phyloP scores from a whole-genome alignment of 2,113 vertebrate species.

The Tragelaphus imberbis region DNA sequence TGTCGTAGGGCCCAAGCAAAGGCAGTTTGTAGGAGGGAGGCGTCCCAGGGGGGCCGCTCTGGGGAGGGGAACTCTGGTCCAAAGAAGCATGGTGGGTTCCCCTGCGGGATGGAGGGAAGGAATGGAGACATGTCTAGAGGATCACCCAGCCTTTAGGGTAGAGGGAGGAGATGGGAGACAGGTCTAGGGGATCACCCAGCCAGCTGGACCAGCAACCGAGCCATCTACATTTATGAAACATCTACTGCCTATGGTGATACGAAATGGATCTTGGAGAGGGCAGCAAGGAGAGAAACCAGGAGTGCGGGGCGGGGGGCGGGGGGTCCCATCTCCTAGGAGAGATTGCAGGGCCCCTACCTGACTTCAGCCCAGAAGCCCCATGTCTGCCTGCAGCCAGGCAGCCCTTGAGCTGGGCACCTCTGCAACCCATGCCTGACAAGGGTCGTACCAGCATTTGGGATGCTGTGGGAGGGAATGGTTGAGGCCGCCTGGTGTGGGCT shows the following conservation, averaged over 20 bases:
- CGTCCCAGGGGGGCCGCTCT: constrained; percentile 85
- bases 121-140: neutral
- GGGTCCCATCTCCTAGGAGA: neutral
- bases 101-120: constrained; percentile 70
- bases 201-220: neutral
- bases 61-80: constrained; percentile 94
- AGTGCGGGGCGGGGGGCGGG: neutral
- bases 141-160: neutral
- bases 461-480: constrained; percentile 95
- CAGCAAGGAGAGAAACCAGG: neutral
- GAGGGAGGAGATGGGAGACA: neutral
- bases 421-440: neutral
- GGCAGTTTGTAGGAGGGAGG: constrained; percentile 88
- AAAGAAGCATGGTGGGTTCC: constrained; percentile 92
- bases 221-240: neutral
- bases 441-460: constrained; percentile 89
- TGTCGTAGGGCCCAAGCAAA: constrained; percentile 90
- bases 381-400: neutral
- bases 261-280: neutral
- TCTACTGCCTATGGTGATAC: neutral
- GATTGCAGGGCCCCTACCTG: neutral
- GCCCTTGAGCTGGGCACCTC: neutral
- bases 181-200: neutral
- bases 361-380: neutral
- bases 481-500: constrained; percentile 84